Base-by-base conservation (phyloP, 2,888 invertebrate species). In the Drosophila mulleri region DNA sequence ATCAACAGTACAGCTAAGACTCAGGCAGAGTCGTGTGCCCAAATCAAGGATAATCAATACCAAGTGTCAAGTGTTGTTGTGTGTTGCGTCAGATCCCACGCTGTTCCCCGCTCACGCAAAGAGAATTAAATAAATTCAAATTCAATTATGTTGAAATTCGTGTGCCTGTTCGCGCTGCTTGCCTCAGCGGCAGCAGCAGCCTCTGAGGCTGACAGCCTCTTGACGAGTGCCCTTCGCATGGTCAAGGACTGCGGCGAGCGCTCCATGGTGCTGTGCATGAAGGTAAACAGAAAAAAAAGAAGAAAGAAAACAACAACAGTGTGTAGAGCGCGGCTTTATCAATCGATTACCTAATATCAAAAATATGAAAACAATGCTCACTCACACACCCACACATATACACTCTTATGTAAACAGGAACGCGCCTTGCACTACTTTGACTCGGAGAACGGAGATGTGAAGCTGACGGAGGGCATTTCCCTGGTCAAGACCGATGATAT, bases 381-480 rank as follows among this genome's bases (percentile, higher is more conserved):
- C 8, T 8, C 48, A 29, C 39, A 14, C 32, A 39, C 26, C 29
- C 59, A 44, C n/a, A 4, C 9, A 29, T 32, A 61, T 1, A 53
- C 44, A 47, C 50, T 54, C 32, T 41, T 69, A 53, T 62, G 44
- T 26, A 54, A 54, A 72, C 93, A 96, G 96, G 96, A 96, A 94
- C 94, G 96, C 82, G 94, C 96, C 68, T 93, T 96, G 64, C 94
- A 94, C 87, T 96, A 95, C 88, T 95, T 96, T 42, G 96, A 96
- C 86, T 92, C 92, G n/a, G 93, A 94, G 32, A 93, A 94, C 32
- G 94, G 94, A 39, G 94, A 94, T 82, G 93, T 96, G 67, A 94
- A 94, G 64, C 93, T 96, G 44, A 94, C 94, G 29, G 95, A 95
- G 74, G 96, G 96, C 41, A 94, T 96, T 58, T 93, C 94, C 63